A percentile compares a stretch with the other conserved stretches of the same genome.
Evolutionary conservation across 1,140 invertebrate species (phyloP).

Genomic region (Neodiprion fabricii): DNA sequence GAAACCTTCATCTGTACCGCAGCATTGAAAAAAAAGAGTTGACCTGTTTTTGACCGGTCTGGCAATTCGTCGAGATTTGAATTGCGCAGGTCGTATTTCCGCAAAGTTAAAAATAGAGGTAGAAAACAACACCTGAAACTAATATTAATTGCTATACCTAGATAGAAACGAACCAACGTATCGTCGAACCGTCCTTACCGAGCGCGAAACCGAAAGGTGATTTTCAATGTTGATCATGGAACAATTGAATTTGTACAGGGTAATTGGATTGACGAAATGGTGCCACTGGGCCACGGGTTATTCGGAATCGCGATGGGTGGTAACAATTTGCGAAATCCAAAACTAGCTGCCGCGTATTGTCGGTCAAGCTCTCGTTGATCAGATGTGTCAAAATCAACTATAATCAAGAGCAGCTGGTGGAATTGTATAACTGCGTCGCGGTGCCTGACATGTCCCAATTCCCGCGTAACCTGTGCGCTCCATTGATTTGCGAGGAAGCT

Average conservation of each 20-base stretch:
- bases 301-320: neutral
- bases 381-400: neutral
- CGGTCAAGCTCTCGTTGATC: neutral
- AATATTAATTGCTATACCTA: too few species aligned
- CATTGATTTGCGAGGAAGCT: neutral
- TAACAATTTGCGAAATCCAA: conserved; percentile 6
- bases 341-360: neutral
- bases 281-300: neutral
- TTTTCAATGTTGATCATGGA: neutral
- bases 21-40: too few species aligned
- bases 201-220: too few species aligned
- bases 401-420: neutral
- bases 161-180: too few species aligned
- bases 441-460: neutral
- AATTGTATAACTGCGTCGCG: neutral
- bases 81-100: too few species aligned
- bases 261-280: neutral
- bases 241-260: neutral
- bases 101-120: too few species aligned
- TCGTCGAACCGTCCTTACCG: too few species aligned
- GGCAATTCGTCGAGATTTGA: too few species aligned
- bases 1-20: too few species aligned
- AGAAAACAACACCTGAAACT: too few species aligned
- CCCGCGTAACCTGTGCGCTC: neutral
- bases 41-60: too few species aligned